Base-by-base conservation (phyloP, 2,113 vertebrate species). In the Aegithalos caudatus region DNA sequence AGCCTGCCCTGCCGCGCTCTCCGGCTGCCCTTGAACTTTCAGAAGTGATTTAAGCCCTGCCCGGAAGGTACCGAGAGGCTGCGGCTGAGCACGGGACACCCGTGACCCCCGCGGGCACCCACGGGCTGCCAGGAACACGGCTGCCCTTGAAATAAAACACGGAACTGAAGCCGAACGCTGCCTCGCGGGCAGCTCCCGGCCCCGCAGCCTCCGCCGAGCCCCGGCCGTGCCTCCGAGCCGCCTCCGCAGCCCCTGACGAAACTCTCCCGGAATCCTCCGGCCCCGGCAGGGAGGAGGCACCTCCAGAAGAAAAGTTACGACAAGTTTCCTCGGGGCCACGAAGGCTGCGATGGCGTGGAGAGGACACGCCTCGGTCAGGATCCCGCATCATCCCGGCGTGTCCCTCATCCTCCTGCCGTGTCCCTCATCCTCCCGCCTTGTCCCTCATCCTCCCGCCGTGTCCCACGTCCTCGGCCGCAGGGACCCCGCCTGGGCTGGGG, bases 121-220 rank as follows among this genome's bases (percentile, higher is more conserved):
- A 0, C 8, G 0, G 67, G 3, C 74, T 6, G 6, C 3, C 24
- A 6, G 77, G 38, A 54, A 10, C 56, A 1, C n/a, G 8, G 61
- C 82, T 24, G 79, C 62, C 47, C 80, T 67, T 64, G 10, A 33
- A 74, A 27, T 10, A 9, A 48, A 90, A 96, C 66, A 66, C 79
- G 96, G 93, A 95, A 95, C 88, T 58, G 70, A 48, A 78, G 85
- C 21, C 0, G 29, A 35, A 25, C 38, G 71, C 88, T 25, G 64
- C 81, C 22, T 37, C 22, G 28, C 47, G 5, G 76, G 92, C 92
- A 53, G 56, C 18, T 7, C 51, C 14, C 10, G 27, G 74, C 86
- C 82, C 80, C 57, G 9, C 38, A 54, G 3, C 38, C 81, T 17
- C 67, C 7, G 29, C 3, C 4, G 9, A 81, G 56, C 73, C 47